These are phyloP conservation scores for Triplophysa tibetana DNA, from an alignment of 2,113 vertebrate species.

Conservation along the genomic window DNA sequence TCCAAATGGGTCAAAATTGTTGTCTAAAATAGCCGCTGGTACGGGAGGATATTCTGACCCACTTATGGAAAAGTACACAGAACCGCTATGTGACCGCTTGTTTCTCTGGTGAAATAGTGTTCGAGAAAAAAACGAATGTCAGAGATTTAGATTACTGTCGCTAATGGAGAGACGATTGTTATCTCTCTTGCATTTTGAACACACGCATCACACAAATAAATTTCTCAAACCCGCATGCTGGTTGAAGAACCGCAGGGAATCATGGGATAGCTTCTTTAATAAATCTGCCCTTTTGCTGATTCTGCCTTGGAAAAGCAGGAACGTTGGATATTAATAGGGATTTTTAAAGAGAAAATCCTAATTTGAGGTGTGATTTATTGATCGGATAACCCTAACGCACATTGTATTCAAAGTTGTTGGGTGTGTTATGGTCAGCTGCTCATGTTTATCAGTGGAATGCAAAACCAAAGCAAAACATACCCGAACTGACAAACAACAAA, in stretches of 20 bases:
- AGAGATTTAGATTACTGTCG: background rate
- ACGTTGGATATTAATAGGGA: background rate
- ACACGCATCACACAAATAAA: background rate
- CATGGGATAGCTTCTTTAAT: background rate
- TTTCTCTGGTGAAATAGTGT: background rate
- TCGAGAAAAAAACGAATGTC: background rate
- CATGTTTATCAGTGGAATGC: background rate
- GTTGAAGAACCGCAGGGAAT: background rate
- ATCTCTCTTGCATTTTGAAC: background rate
- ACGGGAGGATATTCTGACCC: slow-evolving; percentile 66
- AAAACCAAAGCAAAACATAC: background rate
- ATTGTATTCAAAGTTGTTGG: background rate
- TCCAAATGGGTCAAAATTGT: slow-evolving; percentile 53
- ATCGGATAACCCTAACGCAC: no score
- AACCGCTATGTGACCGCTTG: slow-evolving; percentile 38
- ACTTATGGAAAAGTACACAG: slow-evolving; percentile 61
- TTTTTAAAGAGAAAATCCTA: background rate
- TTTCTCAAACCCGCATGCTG: background rate
- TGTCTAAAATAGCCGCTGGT: slow-evolving; percentile 61
- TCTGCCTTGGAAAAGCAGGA: background rate
- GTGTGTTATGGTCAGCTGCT: background rate
- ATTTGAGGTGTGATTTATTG: background rate
- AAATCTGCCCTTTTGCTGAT: background rate
- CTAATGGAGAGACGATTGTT: background rate
- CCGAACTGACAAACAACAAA: background rate